Base-by-base conservation (phyloP, 2,113 vertebrate genomes). In the Lamprologus lemairii region DNA sequence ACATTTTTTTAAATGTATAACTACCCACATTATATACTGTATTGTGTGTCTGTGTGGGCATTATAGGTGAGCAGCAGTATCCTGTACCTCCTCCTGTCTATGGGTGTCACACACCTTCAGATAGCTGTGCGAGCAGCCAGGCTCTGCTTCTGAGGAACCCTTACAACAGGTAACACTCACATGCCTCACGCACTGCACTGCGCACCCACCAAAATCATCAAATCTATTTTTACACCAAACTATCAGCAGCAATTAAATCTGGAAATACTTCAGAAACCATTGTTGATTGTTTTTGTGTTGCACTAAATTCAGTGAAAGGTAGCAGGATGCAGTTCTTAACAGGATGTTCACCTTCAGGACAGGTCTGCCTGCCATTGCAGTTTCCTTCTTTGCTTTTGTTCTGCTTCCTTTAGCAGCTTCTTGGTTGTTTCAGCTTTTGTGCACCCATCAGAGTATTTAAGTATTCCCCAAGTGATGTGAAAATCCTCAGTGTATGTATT, bases 41-140 rank as follows among this genome's bases (percentile, higher is more conserved):
- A 23, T 58, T 80, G 73, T 84, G 81, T 90, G 86, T 91, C 83
- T 93, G 90, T 94, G 21, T 19, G 7, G 86, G 71, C 16, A 7
- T 47, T 26, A 45, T 94, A 99, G 98, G 97, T 71, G 98, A 99
- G 80, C 98, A 99, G 96, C 98, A 99, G 95, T 99, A 98, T 86
- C 96, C 98, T 0, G 97, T 99, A 78, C 98, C 98, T 42, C 98
- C 98, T 14, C 98, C 98, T 0, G 98, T 99, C 63, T 99, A 99
- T 8, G 97, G 98, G 90, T 99, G 98, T 65, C 98, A 99, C 97
- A 99, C 97, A 2, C 97, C 98, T 37, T 98, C 97, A 26, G 98
- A 99, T 95, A 98, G 96, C 96, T 99, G 98, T 84, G 96, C 97
- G 0, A 97, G 98, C 93, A 99, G 98, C 89, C 98, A 99, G 94